These are phyloP conservation scores for Percopsis omiscomaycus DNA, from an alignment of 2,797 vertebrate species.

Conservation along the genomic window DNA sequence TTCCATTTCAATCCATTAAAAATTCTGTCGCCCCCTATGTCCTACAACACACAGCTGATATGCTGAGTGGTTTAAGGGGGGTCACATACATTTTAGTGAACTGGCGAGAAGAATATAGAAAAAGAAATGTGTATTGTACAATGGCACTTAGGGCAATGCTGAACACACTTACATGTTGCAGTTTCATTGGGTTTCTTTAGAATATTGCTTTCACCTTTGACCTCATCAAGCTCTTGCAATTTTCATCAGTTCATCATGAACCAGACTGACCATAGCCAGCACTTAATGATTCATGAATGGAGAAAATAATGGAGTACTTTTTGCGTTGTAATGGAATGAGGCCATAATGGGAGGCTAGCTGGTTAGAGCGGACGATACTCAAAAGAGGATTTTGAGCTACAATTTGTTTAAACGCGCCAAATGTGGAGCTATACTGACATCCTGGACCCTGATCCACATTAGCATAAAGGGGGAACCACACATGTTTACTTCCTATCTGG, in stretches of 20 bases:
- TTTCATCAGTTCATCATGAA: constrained; percentile 73
- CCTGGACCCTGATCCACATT: no score
- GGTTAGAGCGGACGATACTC: constrained; percentile 74
- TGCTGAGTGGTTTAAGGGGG: no score
- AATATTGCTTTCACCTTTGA: constrained; percentile 62
- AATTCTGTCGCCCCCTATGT: no score
- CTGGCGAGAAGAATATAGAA: no score
- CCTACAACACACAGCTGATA: no score
- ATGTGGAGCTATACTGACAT: constrained; percentile 46
- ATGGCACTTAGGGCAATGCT: constrained; percentile 18
- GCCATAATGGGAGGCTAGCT: constrained; percentile 73
- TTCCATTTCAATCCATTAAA: no score
- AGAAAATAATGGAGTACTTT: constrained; percentile 79
- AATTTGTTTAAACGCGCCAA: constrained; percentile 63
- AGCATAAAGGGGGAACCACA: constrained; percentile 20
- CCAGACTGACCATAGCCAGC: constrained; percentile 74
- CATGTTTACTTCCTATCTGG: constrained; percentile 24
- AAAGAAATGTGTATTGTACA: background rate
- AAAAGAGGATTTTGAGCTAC: constrained; percentile 62
- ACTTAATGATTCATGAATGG: constrained; percentile 82
- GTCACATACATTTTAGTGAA: no score
- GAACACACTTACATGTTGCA: constrained; percentile 34
- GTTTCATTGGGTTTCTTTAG: constrained; percentile 58
- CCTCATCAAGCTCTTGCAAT: constrained; percentile 62
- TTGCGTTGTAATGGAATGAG: constrained; percentile 78